A percentile compares a stretch with the other conserved stretches of the same genome.
Conservation (phyloP, 1,140 invertebrate species). For the Hydropsyche tenuis region DNA sequence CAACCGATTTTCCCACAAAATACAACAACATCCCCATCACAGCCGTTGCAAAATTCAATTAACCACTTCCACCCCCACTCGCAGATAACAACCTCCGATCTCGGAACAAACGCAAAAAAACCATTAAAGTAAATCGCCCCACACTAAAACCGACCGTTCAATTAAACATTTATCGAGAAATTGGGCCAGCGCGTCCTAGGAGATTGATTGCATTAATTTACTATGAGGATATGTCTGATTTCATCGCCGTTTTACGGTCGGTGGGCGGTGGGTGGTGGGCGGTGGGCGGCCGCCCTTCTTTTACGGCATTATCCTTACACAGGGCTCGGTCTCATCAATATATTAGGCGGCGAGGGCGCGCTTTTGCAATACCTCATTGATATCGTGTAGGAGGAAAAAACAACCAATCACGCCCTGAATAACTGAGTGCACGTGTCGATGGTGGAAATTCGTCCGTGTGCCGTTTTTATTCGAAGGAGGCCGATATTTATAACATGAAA, state of each 20-base stretch:
- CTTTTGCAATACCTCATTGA: constrained; percentile 14
- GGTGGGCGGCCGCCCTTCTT: background rate
- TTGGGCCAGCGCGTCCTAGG: constrained; percentile 30
- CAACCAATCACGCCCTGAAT: no score
- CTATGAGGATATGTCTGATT: constrained; percentile 34
- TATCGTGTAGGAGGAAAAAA: background rate
- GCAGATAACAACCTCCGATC: no score
- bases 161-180: constrained; percentile 49
- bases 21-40: no score
- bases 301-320: constrained; percentile 8
- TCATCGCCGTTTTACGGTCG: constrained; percentile 34
- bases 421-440: no score
- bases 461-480: no score
- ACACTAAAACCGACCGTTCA: constrained; percentile 37
- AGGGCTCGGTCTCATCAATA: constrained; percentile 13
- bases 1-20: no score
- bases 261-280: no score
- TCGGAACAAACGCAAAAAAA: no score
- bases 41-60: no score
- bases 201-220: constrained; percentile 48
- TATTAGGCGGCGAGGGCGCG: background rate
- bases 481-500: no score
- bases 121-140: constrained; percentile 15
- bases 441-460: no score
- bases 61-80: no score